Base-by-base conservation (phyloP, 2,888 invertebrate species). In the Callosobruchus maculatus region DNA sequence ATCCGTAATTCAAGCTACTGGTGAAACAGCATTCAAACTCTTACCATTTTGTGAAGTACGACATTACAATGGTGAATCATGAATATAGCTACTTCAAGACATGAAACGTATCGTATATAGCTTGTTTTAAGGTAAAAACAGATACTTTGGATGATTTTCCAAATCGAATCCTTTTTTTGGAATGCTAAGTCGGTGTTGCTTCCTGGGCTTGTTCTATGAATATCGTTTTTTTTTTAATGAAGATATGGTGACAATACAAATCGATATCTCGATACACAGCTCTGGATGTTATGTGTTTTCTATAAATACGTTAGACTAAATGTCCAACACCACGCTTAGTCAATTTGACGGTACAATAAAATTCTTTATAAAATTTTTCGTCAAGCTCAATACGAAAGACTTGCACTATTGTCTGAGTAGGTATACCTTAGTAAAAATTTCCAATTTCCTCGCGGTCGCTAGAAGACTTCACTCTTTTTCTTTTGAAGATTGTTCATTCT, bases 311-410 rank as follows among this genome's bases (percentile, higher is more conserved):
- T 4, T 30, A 73, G 74, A 70, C 74, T 82, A 80, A 83, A 83
- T 85, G 85, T 84, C 84, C 84, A 84, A 84, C 83, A 83, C 81
- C 84, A 85, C 83, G 85, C 85, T 86, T 84, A 73, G 86, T 86
- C 86, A 86, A 86, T 86, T 84, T 83, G 82, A 83, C 78, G 80
- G 83, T 85, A 85, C 85, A 85, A 85, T 85, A 85, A 84, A 71
- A 76, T 26, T 26, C 74, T 73, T 73, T 73, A 74, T 67, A 74
- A 72, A 75, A 72, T 74, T 73, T 76, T 71, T 74, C 49, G 49
- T 49, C 71, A 69, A 72, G 76, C 76, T 76, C 73, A 74, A 76
- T n/a, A 20, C 21, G 67, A n/a, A 70, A 30, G 31, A 30, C 31
- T 70, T 70, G 68, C 2, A 20, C 49, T 49, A 49, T 49, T 49